A percentile compares a stretch with the other conserved stretches of the same genome.
Evolutionary conservation across 2,888 invertebrate genomes (phyloP).

Genomic region (Hylaea fasciaria): DNA sequence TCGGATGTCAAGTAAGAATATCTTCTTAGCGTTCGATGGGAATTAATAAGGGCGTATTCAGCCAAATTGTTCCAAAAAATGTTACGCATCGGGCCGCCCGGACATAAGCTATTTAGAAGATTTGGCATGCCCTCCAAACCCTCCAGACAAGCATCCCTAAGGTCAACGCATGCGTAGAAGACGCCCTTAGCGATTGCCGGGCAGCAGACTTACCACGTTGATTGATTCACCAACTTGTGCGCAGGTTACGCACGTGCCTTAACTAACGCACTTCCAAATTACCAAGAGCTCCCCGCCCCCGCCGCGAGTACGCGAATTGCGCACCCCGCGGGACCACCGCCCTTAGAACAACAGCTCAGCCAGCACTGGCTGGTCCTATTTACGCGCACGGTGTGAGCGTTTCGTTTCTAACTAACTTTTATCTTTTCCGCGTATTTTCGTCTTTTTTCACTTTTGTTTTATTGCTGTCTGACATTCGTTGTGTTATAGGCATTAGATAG

Average conservation of each 20-base stretch:
- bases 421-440: slow-evolving; percentile 44
- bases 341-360: slow-evolving; percentile 50
- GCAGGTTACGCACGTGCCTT: slow-evolving; percentile 70
- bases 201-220: slow-evolving; percentile 72
- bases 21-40: no score
- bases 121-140: slow-evolving; percentile 39
- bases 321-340: slow-evolving; percentile 31
- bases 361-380: slow-evolving; percentile 50
- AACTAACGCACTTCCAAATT: slow-evolving; percentile 62
- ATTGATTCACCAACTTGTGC: slow-evolving; percentile 82
- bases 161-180: slow-evolving; percentile 69
- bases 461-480: slow-evolving; percentile 18
- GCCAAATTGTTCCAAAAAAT: neutral
- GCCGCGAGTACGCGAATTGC: slow-evolving; percentile 32
- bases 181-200: slow-evolving; percentile 64
- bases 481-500: slow-evolving; percentile 18
- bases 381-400: slow-evolving; percentile 53
- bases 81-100: neutral
- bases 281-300: slow-evolving; percentile 49
- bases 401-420: slow-evolving; percentile 55
- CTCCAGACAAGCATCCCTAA: slow-evolving; percentile 61
- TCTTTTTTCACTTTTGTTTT: slow-evolving; percentile 31
- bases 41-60: no score
- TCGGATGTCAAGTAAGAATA: neutral
- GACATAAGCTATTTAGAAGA: slow-evolving; percentile 21